Evolutionary conservation across 2,797 vertebrate genomes (phyloP), one percentile per base, ranked within the genome.

Genomic region (Pseudochirops corinnae): DNA sequence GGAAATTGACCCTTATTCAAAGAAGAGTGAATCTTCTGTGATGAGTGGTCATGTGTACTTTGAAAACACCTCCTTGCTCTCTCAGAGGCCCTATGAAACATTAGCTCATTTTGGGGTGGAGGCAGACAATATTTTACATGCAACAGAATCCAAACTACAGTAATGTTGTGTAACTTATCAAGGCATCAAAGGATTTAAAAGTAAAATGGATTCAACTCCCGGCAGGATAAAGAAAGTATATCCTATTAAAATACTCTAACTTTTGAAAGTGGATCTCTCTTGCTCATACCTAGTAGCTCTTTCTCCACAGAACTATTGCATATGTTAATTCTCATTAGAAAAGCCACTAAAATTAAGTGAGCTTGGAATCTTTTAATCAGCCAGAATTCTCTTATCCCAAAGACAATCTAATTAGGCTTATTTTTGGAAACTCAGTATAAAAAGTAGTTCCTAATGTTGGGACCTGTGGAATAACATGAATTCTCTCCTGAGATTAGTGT

Each of bases 1-100:
- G 28, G 56, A 93, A 94, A 93, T 93, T 93, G 96, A 56, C 50
- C 55, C 74, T 39, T 93, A 55, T 96, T 95, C 91, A 52, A 96
- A 95, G 93, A 92, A 55, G 94, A 91, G 39, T 93, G 56, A 93
- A 82, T 33, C 82, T 91, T 91, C 21, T 55, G 67, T 94, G 14
- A 91, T 93, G 18, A 91, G 53, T 28, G 95, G 53, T 93, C 46
- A 56, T 91, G 13, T 7, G n/a, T 67, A 91, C 55, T 92, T 94
- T 96, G 58, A 82, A 12, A 50, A 93, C 95, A 93, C 90, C 55
- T 91, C 55, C 91, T 56, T 52, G 92, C 18, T 91, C 4, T 94
- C 56, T 16, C 62, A 93, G 26, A 33, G 52, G 21, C n/a, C 67
- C n/a, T 74, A 74, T 67, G 62, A 67, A 74, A 74, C 16, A 39